phyloP scores from a whole-genome alignment of 2,113 vertebrate species.

The Leucopsar rothschildi region DNA sequence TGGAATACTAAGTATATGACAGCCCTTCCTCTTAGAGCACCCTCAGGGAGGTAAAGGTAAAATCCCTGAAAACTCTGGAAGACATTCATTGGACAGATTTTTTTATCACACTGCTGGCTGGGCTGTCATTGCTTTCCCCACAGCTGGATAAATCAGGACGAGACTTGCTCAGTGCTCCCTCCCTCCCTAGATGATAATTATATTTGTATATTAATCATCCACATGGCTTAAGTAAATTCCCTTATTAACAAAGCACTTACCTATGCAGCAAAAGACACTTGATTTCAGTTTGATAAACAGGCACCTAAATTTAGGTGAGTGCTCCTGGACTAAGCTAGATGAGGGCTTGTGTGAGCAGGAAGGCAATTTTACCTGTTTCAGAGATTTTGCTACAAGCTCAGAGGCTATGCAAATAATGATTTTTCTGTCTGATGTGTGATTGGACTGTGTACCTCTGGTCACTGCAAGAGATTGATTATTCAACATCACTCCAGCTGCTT shows the following conservation, averaged over 20 bases:
- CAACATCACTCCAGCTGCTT: not conserved
- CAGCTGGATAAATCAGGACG: not conserved
- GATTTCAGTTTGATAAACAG: not conserved
- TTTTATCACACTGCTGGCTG: not conserved
- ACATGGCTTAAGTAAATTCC: not conserved
- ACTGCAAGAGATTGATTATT: not conserved
- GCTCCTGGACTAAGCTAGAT: not conserved
- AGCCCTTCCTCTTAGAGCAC: not conserved
- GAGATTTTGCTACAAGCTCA: not conserved
- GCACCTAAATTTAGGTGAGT: not conserved
- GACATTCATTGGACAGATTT: not conserved
- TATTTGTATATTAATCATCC: conserved; percentile 24
- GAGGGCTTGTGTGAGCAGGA: not conserved
- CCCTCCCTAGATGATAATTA: not conserved
- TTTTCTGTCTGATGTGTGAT: not conserved
- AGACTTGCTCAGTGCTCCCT: not conserved
- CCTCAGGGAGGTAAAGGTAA: not conserved
- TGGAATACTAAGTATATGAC: not conserved
- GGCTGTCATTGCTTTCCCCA: not conserved
- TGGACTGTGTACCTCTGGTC: not conserved
- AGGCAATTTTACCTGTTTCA: not conserved
- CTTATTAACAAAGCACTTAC: not conserved
- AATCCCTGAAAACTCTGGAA: not conserved
- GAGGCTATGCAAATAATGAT: not conserved
- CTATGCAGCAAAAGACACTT: not conserved